Conservation (phyloP, 2,888 invertebrate genomes). For the Megalurothrips usitatus region DNA sequence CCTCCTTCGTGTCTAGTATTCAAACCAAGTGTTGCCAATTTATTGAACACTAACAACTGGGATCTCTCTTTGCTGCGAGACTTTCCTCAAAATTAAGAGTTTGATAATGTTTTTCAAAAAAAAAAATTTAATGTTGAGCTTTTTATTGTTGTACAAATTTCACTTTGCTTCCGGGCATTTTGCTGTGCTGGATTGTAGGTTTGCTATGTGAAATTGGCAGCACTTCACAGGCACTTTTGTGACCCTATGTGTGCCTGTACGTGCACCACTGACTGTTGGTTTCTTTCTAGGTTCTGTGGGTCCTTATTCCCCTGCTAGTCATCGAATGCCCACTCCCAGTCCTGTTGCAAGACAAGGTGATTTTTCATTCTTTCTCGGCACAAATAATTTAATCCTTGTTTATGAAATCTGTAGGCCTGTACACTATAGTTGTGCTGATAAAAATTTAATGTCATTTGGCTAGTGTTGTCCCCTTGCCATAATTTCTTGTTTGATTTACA, state of each 20-base stretch:
- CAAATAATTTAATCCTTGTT: not conserved
- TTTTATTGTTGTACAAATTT: not conserved
- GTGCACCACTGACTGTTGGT: conserved; percentile 31
- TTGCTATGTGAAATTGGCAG: conserved; percentile 7
- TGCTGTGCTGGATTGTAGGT: not conserved
- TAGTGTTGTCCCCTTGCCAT: conserved; percentile 18
- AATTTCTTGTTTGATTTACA: not conserved
- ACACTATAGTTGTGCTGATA: not conserved
- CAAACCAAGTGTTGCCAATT: conserved; percentile 1
- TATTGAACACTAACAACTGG: not conserved
- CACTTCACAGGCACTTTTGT: not conserved
- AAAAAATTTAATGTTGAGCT: not conserved
- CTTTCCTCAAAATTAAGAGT: not conserved
- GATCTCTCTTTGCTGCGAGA: too few relatives aligned
- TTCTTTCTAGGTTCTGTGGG: conserved; percentile 41
- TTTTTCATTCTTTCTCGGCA: conserved; percentile 33
- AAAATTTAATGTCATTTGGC: not conserved
- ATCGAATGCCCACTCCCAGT: conserved; percentile 41
- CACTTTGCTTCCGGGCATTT: not conserved
- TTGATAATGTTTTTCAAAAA: not conserved
- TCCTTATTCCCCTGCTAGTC: conserved; percentile 41
- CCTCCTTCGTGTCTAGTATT: not conserved
- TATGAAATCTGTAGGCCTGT: not conserved
- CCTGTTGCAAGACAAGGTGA: conserved; percentile 41
- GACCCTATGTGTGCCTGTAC: not conserved